A percentile compares a stretch with the other conserved stretches of the same genome.
Evolutionary conservation across 2,113 vertebrate genomes (phyloP).

Genomic region (Holacanthus passer): DNA sequence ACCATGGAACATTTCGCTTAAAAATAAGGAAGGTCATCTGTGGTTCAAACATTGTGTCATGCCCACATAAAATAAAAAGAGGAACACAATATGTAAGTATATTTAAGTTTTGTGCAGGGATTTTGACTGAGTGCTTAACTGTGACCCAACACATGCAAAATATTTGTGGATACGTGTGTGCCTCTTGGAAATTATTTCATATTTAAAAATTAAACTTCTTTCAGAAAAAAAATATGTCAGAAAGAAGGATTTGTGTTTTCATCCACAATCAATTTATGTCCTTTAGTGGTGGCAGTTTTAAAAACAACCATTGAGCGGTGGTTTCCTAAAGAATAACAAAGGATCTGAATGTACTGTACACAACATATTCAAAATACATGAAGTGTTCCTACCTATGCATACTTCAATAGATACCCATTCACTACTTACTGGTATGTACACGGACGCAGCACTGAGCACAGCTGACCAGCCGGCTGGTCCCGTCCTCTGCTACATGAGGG

Average conservation of each 20-base stretch:
- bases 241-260: too few relatives aligned
- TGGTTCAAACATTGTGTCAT: neutral
- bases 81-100: neutral
- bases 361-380: neutral
- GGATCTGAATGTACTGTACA: neutral
- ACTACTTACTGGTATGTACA: constrained; percentile 94
- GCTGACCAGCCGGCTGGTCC: constrained; percentile 92
- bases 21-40: neutral
- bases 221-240: too few relatives aligned
- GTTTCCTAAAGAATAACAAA: neutral
- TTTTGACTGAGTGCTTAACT: neutral
- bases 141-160: neutral
- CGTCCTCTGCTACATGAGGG: constrained; percentile 91
- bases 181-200: neutral
- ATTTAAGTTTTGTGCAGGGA: neutral
- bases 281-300: neutral
- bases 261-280: neutral
- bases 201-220: neutral
- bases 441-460: constrained; percentile 93
- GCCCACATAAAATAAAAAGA: neutral
- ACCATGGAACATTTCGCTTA: neutral
- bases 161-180: neutral
- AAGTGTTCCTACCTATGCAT: neutral
- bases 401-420: neutral
- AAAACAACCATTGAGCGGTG: neutral